Evolutionary conservation across 2,797 vertebrate species (phyloP).

Genomic region (Glossophaga mutica): DNA sequence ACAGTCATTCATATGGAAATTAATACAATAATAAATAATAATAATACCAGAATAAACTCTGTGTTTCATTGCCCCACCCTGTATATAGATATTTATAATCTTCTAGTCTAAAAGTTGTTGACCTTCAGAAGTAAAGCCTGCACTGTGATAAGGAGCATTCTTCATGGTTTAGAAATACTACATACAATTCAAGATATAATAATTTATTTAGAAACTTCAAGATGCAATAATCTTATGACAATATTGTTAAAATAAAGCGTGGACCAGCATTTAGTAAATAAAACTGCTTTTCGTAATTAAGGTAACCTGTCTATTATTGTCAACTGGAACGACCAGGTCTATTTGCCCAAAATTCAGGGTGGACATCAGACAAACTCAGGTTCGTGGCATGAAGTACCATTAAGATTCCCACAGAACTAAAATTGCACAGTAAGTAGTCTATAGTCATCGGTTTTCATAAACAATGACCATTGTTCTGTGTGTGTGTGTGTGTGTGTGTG

Average conservation of each 20-base stretch:
- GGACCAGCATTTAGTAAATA: not conserved
- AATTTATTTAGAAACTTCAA: conserved; percentile 33
- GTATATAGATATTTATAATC: not conserved
- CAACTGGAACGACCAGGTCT: not conserved
- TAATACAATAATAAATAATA: not conserved
- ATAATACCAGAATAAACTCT: not conserved
- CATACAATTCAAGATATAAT: not conserved
- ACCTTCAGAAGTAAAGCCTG: not conserved
- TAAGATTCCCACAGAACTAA: not conserved
- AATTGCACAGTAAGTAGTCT: not conserved
- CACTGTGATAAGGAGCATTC: not conserved
- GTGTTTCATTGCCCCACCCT: not conserved
- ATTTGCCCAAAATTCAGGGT: not conserved
- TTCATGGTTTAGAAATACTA: not conserved
- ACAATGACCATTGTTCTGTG: not conserved
- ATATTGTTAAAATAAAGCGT: conserved; percentile 35
- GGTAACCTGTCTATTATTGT: not conserved
- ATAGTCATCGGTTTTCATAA: not conserved
- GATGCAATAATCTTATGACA: not conserved
- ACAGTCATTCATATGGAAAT: not conserved
- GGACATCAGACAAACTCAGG: not conserved
- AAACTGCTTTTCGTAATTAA: not conserved
- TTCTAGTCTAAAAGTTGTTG: not conserved
- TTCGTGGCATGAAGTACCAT: not conserved
- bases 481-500: not conserved